Percentiles rank a stretch among this genome's conserved stretches.
Conservation (phyloP, 1,140 invertebrate genomes). For the Ericerus pela region DNA sequence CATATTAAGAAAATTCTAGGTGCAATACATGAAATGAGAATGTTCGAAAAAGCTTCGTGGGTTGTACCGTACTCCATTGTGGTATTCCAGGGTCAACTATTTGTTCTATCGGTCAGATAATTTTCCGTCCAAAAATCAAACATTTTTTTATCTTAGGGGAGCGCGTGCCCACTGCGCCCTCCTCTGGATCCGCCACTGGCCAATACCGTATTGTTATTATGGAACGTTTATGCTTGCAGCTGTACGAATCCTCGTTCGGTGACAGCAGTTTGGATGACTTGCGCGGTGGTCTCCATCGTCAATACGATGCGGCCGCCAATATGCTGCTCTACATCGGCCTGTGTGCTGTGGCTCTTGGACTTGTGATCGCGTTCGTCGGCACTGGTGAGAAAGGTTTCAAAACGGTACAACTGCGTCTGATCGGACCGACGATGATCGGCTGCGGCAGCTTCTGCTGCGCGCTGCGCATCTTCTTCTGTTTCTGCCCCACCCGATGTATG, state of each 20-base stretch:
- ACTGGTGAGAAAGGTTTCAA: constrained; percentile 80
- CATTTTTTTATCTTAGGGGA: no score
- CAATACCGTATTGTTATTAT: not conserved
- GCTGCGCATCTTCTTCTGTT: constrained; percentile 41
- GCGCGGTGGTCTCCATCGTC: constrained; percentile 29
- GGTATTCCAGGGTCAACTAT: no score
- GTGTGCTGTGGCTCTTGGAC: constrained; percentile 60
- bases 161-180: no score
- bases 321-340: constrained; percentile 70
- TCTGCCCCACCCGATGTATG: constrained; percentile 39
- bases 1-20: no score
- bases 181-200: not conserved
- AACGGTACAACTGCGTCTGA: constrained; percentile 62
- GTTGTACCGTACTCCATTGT: no score
- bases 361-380: constrained; percentile 74
- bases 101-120: no score
- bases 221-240: constrained; percentile 44
- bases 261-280: constrained; percentile 44
- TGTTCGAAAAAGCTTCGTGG: no score
- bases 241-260: constrained; percentile 57
- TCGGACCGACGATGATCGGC: constrained; percentile 59
- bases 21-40: no score
- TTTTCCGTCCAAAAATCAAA: no score
- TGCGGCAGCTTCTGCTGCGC: constrained; percentile 41
- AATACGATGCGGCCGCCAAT: constrained; percentile 51